Evolutionary conservation across 2,113 vertebrate species (phyloP).

Genomic region (Nerophis lumbriciformis): DNA sequence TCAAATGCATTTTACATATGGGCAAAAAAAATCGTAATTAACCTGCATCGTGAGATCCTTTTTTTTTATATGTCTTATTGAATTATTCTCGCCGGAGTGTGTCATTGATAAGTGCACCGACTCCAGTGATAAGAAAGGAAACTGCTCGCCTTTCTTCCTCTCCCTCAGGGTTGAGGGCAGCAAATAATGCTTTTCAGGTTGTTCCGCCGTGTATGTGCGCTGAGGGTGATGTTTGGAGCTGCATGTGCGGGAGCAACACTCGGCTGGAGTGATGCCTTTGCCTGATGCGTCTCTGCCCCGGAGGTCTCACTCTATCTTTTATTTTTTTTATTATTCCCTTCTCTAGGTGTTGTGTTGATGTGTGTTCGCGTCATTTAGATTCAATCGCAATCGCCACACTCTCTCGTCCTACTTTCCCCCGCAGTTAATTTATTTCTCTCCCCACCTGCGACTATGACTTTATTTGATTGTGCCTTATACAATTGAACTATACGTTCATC

Average conservation of each 20-base stretch:
- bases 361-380: constrained; percentile 21
- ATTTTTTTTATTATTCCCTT: constrained; percentile 32
- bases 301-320: constrained; percentile 26
- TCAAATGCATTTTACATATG: no score
- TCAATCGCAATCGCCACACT: not conserved
- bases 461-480: no score
- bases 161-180: not conserved
- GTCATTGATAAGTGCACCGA: constrained; percentile 47
- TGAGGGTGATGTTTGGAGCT: constrained; percentile 13
- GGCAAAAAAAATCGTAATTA: no score
- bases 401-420: not conserved
- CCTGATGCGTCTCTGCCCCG: constrained; percentile 33
- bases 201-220: constrained; percentile 3
- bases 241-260: constrained; percentile 19
- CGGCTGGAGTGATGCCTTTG: constrained; percentile 50
- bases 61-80: constrained; percentile 30
- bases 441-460: not conserved
- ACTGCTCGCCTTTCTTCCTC: not conserved
- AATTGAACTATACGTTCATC: not conserved
- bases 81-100: constrained; percentile 35
- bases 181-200: not conserved
- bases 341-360: constrained; percentile 5
- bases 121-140: constrained; percentile 3
- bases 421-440: not conserved
- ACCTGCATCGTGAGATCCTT: no score